These are phyloP conservation scores for Oxycera nigricornis DNA, from an alignment of 2,888 invertebrate genomes.

Conservation along the genomic window DNA sequence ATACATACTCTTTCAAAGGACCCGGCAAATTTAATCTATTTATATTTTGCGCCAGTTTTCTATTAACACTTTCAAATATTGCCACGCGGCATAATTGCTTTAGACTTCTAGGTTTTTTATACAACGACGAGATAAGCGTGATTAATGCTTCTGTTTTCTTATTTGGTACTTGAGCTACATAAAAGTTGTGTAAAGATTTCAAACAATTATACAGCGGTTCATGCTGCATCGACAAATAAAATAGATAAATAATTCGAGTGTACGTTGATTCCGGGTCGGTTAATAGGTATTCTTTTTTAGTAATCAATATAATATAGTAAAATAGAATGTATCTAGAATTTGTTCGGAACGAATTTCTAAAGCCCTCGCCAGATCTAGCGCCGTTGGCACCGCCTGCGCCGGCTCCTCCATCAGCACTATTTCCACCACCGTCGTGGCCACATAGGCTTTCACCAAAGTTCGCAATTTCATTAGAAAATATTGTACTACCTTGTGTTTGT, in stretches of 20 bases:
- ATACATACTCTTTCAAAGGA: slow-evolving; percentile 72
- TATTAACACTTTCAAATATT: slow-evolving; percentile 72
- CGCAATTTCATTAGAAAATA: slow-evolving; percentile 61
- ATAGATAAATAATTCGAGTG: slow-evolving; percentile 71
- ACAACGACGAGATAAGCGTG: slow-evolving; percentile 68
- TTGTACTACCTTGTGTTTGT: slow-evolving; percentile 59
- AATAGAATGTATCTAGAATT: slow-evolving; percentile 68
- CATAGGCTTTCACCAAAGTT: slow-evolving; percentile 58
- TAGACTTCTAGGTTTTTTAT: slow-evolving; percentile 72
- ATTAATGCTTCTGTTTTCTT: slow-evolving; percentile 70
- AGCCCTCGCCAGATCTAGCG: slow-evolving; percentile 53
- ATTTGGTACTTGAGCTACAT: slow-evolving; percentile 69
- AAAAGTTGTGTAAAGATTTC: slow-evolving; percentile 70
- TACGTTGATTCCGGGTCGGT: slow-evolving; percentile 70
- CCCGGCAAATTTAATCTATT: slow-evolving; percentile 73
- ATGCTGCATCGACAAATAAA: slow-evolving; percentile 73
- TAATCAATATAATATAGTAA: slow-evolving; percentile 75
- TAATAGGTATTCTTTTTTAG: slow-evolving; percentile 70
- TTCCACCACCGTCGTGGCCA: slow-evolving; percentile 3
- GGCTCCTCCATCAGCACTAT: slow-evolving; percentile 42
- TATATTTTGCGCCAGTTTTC: slow-evolving; percentile 70
- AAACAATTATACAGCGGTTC: slow-evolving; percentile 73
- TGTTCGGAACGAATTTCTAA: slow-evolving; percentile 62
- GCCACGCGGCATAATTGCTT: slow-evolving; percentile 75
- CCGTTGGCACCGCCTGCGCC: slow-evolving; percentile 45